Base-by-base conservation (phyloP, 2,888 invertebrate genomes). In the Cheilosia impressa region DNA sequence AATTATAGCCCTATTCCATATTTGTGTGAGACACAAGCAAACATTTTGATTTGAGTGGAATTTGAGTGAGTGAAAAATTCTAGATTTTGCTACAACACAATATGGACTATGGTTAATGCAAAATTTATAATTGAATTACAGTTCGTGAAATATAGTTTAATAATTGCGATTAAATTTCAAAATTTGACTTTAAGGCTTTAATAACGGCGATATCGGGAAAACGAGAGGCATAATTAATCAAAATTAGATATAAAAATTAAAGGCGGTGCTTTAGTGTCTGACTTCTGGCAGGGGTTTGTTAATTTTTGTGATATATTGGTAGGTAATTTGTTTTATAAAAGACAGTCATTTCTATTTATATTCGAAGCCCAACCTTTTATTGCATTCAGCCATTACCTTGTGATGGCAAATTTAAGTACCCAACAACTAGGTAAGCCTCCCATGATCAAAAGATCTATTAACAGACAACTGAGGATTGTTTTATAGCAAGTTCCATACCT, bases 141-240 rank as follows among this genome's bases (percentile, higher is more conserved):
- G 71, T 43, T 27, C 60, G 27, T 72, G 52, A 27, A 27, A 72
- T 38, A 50, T 27, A 34, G 55, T 75, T 76, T 43, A 58, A 75
- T 22, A 45, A 50, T 57, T 41, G 63, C 63, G 62, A 81, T 81
- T 81, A 27, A 43, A 57, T 81, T 81, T 62, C 81, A 76, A 38
- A 69, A 69, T 69, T 52, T 76, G 76, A 76, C 69, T 69, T 68
- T 81, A 57, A 62, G 55, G 69, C 75, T 68, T 75, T 43, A 75
- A 7, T 31, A 75, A 45, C 69, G 63, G 43, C 43, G 47, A 43
- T 57, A 69, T 81, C 41, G 19, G 38, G 2, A 22, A 15, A 38
- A 38, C 3, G 3, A 38, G 13, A 34, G 10, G 10, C 13, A 38
- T 38, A 2, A 13, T 1, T 13, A 38, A 38, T 13, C 9, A 31